These are phyloP conservation scores for Anhinga rufa DNA, from an alignment of 2,113 vertebrate genomes.

Conservation along the genomic window DNA sequence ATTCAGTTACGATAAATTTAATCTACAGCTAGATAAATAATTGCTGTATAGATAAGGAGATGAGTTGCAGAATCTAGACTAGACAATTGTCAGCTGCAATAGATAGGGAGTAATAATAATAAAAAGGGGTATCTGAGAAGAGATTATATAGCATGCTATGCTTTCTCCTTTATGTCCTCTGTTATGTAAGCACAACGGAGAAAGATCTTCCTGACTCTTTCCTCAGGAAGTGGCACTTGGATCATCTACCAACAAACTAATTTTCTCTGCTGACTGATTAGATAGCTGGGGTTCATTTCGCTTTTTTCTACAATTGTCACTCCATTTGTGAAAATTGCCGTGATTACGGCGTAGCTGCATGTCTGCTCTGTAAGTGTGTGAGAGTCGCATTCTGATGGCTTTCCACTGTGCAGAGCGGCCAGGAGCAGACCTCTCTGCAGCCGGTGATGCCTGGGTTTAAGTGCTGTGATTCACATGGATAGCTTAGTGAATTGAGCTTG, in stretches of 20 bases:
- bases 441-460: not conserved
- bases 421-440: not conserved
- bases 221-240: not conserved
- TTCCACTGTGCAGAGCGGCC: not conserved
- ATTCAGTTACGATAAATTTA: not conserved
- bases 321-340: not conserved
- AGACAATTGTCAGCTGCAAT: not conserved
- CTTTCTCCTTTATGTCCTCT: slow-evolving; percentile 37
- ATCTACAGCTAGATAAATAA: not conserved
- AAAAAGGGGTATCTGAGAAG: not conserved
- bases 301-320: not conserved
- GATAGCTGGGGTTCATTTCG: not conserved
- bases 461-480: not conserved
- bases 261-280: not conserved
- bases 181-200: not conserved
- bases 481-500: not conserved
- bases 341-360: not conserved
- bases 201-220: not conserved
- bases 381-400: not conserved
- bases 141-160: not conserved
- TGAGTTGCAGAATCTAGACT: not conserved
- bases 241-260: not conserved
- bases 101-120: not conserved
- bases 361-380: not conserved
- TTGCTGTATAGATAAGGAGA: not conserved